phyloP scores from a whole-genome alignment of 2,888 invertebrate species.

The Liopterus haemorrhoidalis region DNA sequence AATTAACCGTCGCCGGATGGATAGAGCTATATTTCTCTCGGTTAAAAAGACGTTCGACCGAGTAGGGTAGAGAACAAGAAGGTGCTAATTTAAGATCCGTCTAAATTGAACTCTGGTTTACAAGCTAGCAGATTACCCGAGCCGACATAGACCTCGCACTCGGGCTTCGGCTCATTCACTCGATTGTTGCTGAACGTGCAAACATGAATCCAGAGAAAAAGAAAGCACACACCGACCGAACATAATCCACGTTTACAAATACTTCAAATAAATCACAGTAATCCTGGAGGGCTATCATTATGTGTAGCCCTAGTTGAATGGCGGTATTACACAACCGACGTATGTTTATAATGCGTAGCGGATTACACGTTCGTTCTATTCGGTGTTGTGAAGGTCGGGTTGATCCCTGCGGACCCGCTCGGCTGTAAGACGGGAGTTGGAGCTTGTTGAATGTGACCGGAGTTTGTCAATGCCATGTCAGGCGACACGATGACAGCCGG shows the following conservation, averaged over 20 bases:
- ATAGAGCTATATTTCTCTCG: slow-evolving; percentile 35
- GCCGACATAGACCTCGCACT: background rate
- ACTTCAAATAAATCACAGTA: slow-evolving; percentile 44
- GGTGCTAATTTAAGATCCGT: slow-evolving; percentile 33
- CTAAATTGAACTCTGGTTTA: slow-evolving; percentile 1
- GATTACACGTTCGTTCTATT: slow-evolving; percentile 42
- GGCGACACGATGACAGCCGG: slow-evolving; percentile 43
- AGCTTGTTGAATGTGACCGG: slow-evolving; percentile 41
- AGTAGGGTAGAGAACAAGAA: background rate
- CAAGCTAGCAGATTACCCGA: background rate
- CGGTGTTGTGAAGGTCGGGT: no score
- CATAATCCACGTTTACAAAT: slow-evolving; percentile 44
- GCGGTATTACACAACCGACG: slow-evolving; percentile 16
- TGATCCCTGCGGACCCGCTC: background rate
- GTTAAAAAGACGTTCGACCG: slow-evolving; percentile 31
- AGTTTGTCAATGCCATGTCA: slow-evolving; percentile 18
- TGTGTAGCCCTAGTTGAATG: background rate
- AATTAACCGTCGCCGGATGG: slow-evolving; percentile 43
- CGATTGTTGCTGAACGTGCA: no score
- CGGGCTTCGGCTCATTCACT: background rate
- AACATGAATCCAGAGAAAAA: slow-evolving; percentile 30
- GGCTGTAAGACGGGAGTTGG: slow-evolving; percentile 28
- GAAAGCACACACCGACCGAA: slow-evolving; percentile 30
- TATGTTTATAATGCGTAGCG: slow-evolving; percentile 42
- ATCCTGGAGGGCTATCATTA: slow-evolving; percentile 35